phyloP scores from a whole-genome alignment of 2,113 vertebrate species.

The Ancistrus triradiatus region DNA sequence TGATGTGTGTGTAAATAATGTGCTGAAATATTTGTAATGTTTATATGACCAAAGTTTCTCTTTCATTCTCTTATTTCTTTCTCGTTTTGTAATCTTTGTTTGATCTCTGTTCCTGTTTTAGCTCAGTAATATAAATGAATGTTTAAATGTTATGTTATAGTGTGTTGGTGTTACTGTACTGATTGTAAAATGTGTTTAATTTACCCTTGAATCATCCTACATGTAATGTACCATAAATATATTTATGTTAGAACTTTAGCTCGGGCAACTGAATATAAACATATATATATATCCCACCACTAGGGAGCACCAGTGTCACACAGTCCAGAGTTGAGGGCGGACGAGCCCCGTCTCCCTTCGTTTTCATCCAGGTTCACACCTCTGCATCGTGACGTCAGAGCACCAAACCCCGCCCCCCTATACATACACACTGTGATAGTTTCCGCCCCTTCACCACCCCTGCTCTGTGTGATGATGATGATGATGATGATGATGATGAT shows the following conservation, averaged over 20 bases:
- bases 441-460: background rate
- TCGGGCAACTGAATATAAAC: background rate
- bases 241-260: no score
- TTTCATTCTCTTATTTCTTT: no score
- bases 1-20: no score
- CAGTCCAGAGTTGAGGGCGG: constrained; percentile 66
- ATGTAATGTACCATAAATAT: background rate
- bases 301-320: constrained; percentile 69
- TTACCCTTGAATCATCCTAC: no score
- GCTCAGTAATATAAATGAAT: no score
- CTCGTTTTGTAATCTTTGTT: no score
- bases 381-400: constrained; percentile 75
- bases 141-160: no score
- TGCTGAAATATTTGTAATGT: no score
- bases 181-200: no score
- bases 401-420: constrained; percentile 42
- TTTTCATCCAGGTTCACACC: constrained; percentile 72
- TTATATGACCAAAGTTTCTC: no score
- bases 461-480: constrained; percentile 40
- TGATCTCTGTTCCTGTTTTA: no score
- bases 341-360: constrained; percentile 57
- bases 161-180: no score
- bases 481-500: constrained; percentile 34
- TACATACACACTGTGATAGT: background rate
- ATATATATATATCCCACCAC: constrained; percentile 72